A percentile compares a stretch with the other conserved stretches of the same genome.
Conservation (phyloP, 2,888 invertebrate species). For the Drosophila anceps region DNA sequence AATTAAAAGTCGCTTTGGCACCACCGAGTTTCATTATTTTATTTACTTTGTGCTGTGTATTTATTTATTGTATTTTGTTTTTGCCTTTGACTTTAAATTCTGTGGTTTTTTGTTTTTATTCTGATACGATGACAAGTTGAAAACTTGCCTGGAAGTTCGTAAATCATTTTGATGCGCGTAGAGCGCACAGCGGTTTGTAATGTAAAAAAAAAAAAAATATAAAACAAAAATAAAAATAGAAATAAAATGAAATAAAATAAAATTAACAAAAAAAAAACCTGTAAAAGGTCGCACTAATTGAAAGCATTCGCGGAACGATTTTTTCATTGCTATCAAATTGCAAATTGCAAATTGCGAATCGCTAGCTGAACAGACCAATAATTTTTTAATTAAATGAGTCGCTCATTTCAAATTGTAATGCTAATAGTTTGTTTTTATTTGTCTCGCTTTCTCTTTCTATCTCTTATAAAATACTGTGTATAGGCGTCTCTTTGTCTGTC, state of each 20-base stretch:
- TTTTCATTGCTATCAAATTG: constrained; percentile 29
- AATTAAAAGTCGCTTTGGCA: constrained; percentile 33
- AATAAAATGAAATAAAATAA: not conserved
- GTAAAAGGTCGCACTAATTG: constrained; percentile 34
- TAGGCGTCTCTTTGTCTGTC: constrained; percentile 2
- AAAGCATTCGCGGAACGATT: constrained; percentile 30
- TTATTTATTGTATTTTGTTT: not conserved
- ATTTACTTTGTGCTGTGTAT: not conserved
- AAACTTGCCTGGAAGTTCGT: constrained; percentile 33
- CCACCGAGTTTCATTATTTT: constrained; percentile 27
- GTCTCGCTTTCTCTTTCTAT: constrained; percentile 18
- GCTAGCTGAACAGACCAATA: constrained; percentile 4
- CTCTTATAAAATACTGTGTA: constrained; percentile 21
- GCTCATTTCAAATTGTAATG: constrained; percentile 23
- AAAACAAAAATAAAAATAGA: not conserved
- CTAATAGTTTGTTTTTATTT: constrained; percentile 48
- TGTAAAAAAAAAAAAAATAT: constrained; percentile 1
- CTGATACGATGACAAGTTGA: constrained; percentile 25
- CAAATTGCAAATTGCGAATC: constrained; percentile 1
- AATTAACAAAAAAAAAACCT: not conserved
- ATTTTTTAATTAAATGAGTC: constrained; percentile 41
- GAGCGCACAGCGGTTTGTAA: constrained; percentile 29
- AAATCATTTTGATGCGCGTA: constrained; percentile 45
- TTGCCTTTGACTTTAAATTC: not conserved
- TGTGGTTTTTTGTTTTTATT: constrained; percentile 5